Evolutionary conservation across 2,888 invertebrate genomes (phyloP), one percentile per base, ranked within the genome.

Genomic region (Metopia argyrocephala): DNA sequence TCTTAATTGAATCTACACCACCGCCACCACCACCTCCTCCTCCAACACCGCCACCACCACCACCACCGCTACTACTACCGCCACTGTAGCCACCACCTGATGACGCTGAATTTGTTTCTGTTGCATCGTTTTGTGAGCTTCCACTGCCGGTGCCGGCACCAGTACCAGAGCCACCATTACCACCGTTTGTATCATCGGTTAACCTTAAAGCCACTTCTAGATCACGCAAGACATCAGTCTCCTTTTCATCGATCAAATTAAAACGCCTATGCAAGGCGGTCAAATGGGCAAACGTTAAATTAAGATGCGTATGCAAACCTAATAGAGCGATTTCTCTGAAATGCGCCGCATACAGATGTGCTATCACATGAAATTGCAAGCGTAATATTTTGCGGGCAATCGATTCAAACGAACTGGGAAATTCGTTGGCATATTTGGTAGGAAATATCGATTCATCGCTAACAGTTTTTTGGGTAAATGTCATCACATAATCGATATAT

Each of bases 401-500:
- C 89, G 95, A 94, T 92, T 97, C 97, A 92, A 98, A 98, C 90
- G 95, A 95, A 89, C 94, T 93, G 84, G 98, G 98, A 93, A 99
- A 99, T 93, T 96, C 90, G 93, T 93, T 92, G 96, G 98, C 98
- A 92, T 97, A 98, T 94, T 98, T 98, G 90, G 98, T 98, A 91
- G 98, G 98, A 93, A 98, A 99, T 90, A 98, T 94, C 89, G 94
- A 94, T 93, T 98, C 98, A 92, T 98, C 98, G 91, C 96, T 96
- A 92, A 98, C 95, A 86, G 97, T 97, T 92, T 97, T 97, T 92
- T 98, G 98, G 87, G 97, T 97, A 93, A 96, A 97, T 84, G 98
- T 97, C 97, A 98, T 98, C 90, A 98, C 98, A 92, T 97, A 98
- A 93, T 99, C 98, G 91, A 98, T 96, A 92, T 98, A 99, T 92